Base-by-base conservation (phyloP, 2,113 vertebrate genomes). In the Sterna hirundo region DNA sequence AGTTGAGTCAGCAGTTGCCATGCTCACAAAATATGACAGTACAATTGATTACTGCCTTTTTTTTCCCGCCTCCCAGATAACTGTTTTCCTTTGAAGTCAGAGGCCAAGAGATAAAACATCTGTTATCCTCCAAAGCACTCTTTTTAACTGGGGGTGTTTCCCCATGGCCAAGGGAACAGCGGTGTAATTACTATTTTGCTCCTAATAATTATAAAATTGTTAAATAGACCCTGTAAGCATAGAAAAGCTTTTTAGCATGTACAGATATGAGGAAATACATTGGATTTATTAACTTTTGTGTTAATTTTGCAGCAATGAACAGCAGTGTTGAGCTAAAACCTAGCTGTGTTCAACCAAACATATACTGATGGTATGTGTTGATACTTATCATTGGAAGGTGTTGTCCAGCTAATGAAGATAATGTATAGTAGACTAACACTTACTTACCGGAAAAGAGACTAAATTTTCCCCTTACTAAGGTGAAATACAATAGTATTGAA, bases 71-170 rank as follows among this genome's bases (percentile, higher is more conserved):
- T 96, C 84, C 15, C 26, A 84, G 71, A 71, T 92, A 96, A 96
- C 90, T 96, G 90, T 93, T 93, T 94, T 91, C 75, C 77, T 97
- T 96, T 81, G 79, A 96, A 96, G 88, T 94, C 90, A 93, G 54
- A 96, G 92, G 55, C 83, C 85, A 97, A 68, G 64, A 84, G 92
- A 96, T 91, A 92, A 88, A 95, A 95, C 85, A 95, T 86, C 88
- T 93, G 86, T 95, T 94, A 86, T 93, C 61, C 58, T 91, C 80
- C 70, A 82, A 94, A 96, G 57, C 64, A 60, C 17, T 95, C 47
- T 72, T 88, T 94, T 78, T 84, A 79, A 93, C 69, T 49, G 51
- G 13, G 54, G 17, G 75, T 71, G 72, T 84, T 83, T 66, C 42
- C 65, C 76, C 58, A 51, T 20, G 52, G 78, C 81, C 93, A 88